These are phyloP conservation scores for Beaufortia kweichowensis DNA, from an alignment of 2,113 vertebrate genomes.

Conservation along the genomic window DNA sequence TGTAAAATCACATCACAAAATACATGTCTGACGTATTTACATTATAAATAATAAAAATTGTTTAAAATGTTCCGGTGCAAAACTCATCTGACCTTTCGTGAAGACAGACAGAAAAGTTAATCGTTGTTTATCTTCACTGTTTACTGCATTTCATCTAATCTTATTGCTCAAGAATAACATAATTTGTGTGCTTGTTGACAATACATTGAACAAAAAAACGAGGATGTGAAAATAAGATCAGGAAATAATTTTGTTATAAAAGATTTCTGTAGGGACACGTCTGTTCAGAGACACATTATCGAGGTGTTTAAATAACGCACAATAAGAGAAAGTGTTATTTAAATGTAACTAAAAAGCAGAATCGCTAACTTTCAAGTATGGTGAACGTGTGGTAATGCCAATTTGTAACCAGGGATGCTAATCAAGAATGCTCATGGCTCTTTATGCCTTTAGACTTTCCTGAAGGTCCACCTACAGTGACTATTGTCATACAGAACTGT, in stretches of 20 bases:
- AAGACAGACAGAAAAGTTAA: slow-evolving; percentile 1
- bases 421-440: slow-evolving; percentile 25
- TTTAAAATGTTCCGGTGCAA: neutral
- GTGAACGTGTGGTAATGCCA: slow-evolving; percentile 12
- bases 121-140: neutral
- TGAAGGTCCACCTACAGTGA: slow-evolving; percentile 30
- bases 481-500: slow-evolving; percentile 42
- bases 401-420: slow-evolving; percentile 32
- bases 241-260: slow-evolving; percentile 19
- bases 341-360: neutral
- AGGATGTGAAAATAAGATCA: slow-evolving; percentile 24
- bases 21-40: too few relatives aligned
- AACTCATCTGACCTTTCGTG: neutral
- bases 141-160: slow-evolving; percentile 16
- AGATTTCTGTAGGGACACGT: neutral
- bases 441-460: slow-evolving; percentile 17
- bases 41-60: too few relatives aligned
- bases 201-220: slow-evolving; percentile 3
- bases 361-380: neutral
- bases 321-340: neutral
- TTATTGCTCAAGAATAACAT: slow-evolving; percentile 24
- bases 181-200: slow-evolving; percentile 24
- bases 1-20: too few relatives aligned
- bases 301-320: neutral
- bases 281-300: neutral